Base-by-base conservation (phyloP, 1,140 invertebrate species). In the Drosophila bipectinata region DNA sequence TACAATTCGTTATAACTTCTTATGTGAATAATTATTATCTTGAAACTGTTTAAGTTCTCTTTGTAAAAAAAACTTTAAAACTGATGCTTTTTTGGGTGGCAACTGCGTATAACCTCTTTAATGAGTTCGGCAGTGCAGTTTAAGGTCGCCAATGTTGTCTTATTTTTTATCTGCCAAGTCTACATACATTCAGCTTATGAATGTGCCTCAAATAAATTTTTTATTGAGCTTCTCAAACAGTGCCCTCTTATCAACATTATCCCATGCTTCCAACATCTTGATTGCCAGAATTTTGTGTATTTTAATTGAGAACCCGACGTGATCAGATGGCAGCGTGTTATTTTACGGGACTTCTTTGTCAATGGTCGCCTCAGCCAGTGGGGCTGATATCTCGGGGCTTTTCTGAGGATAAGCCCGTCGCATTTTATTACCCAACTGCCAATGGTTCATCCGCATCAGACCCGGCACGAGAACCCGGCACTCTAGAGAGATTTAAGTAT, bases 351-450 rank as follows among this genome's bases (percentile, higher is more conserved):
- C 6, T 5, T 30, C 21, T n/a, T 21, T 9, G 10, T 59, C 4
- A 3, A 5, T 77, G 6, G 5, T 56, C 7, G 49, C 64, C 30
- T 34, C 39, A 32, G 68, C 41, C 10, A 58, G 84, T 56, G 52
- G 67, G 14, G 59, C 77, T 0, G 81, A 90, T 48, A 91, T 91
- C 24, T 63, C 91, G 0, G 83, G 87, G 2, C 21, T 91, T 91
- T 91, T 15, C 69, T 75, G 1, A 82, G 79, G 14, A 37, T 79
- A 3, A 90, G 87, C 49, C 77, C 83, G 0, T 90, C 90, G 2
- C 90, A 91, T 54, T 62, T 91, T 37, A 79, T 91, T 1, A 51
- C 90, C 3, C 71, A 91, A 12, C 84, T 90, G 84, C 77, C 90
- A 1, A 66, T 91, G 54, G 68, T 53, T 0, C 2, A 82, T 0